phyloP scores from a whole-genome alignment of 1,140 invertebrate species.

The Druon quercuslanigerum region DNA sequence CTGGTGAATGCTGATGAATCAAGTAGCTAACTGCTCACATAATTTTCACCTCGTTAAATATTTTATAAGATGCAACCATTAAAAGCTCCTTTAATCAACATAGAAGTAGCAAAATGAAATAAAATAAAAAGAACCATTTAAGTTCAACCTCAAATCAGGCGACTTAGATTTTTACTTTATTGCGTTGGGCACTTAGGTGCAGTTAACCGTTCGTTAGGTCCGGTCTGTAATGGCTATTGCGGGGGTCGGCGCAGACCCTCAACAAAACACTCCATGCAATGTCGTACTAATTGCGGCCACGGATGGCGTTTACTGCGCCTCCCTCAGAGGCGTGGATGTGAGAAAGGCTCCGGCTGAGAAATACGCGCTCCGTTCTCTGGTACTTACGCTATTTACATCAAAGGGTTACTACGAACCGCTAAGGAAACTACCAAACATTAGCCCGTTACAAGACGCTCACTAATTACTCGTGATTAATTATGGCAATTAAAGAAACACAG shows the following conservation, averaged over 20 bases:
- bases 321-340: slow-evolving; percentile 63
- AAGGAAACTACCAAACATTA: slow-evolving; percentile 56
- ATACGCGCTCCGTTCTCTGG: slow-evolving; percentile 35
- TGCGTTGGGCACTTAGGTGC: slow-evolving; percentile 46
- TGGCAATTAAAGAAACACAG: slow-evolving; percentile 67
- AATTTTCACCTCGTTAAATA: not conserved
- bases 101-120: no score
- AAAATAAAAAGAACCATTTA: no score
- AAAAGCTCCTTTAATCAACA: no score
- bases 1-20: no score
- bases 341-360: slow-evolving; percentile 36
- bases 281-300: slow-evolving; percentile 73
- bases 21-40: not conserved
- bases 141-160: not conserved
- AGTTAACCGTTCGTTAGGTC: slow-evolving; percentile 64
- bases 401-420: slow-evolving; percentile 60
- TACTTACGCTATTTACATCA: slow-evolving; percentile 59
- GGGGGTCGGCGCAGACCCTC: slow-evolving; percentile 50
- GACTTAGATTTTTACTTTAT: slow-evolving; percentile 17
- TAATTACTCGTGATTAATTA: slow-evolving; percentile 71
- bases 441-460: slow-evolving; percentile 65
- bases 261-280: slow-evolving; percentile 69
- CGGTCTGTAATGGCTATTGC: slow-evolving; percentile 52
- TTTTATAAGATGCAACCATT: no score
- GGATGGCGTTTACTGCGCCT: slow-evolving; percentile 72